A percentile compares a stretch with the other conserved stretches of the same genome.
phyloP scores from a whole-genome alignment of 1,140 invertebrate genomes.

The Drosophila sulfurigaster region DNA sequence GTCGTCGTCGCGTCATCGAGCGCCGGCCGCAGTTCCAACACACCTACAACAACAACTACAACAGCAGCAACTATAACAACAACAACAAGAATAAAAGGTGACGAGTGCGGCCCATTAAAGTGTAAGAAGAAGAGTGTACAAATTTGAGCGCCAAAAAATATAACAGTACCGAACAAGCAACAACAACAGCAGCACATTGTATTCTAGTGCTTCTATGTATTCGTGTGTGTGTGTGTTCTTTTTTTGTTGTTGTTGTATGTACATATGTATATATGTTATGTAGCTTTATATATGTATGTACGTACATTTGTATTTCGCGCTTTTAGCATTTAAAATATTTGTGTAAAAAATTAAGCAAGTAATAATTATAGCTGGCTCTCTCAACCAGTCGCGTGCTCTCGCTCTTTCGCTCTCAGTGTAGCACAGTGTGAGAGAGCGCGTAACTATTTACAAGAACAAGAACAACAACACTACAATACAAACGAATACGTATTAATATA shows the following conservation, averaged over 20 bases:
- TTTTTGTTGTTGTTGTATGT: not conserved
- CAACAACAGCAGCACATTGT: constrained; percentile 32
- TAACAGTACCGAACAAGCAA: constrained; percentile 34
- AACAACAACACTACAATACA: constrained; percentile 17
- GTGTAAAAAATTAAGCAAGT: constrained; percentile 55
- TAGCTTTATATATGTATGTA: not conserved
- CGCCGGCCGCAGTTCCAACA: constrained; percentile 28
- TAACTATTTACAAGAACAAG: constrained; percentile 36
- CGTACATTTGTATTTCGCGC: constrained; percentile 10
- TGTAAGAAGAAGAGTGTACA: constrained; percentile 35
- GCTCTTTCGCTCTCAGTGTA: constrained; percentile 1
- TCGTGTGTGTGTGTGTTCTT: constrained; percentile 20
- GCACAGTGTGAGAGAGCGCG: constrained; percentile 3
- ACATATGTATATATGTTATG: not conserved
- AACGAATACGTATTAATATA: not conserved
- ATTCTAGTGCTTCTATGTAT: constrained; percentile 7
- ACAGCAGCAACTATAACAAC: constrained; percentile 12
- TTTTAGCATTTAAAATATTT: constrained; percentile 49
- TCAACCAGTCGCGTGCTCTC: not conserved
- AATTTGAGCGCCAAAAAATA: constrained; percentile 72
- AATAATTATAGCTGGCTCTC: constrained; percentile 58
- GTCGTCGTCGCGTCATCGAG: constrained; percentile 46
- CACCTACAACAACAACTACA: constrained; percentile 10
- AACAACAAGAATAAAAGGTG: constrained; percentile 52
- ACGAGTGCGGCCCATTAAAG: constrained; percentile 50